Evolutionary conservation across 2,888 invertebrate species (phyloP), one percentile per base, ranked within the genome.

Genomic region (Petrolisthes cinctipes): DNA sequence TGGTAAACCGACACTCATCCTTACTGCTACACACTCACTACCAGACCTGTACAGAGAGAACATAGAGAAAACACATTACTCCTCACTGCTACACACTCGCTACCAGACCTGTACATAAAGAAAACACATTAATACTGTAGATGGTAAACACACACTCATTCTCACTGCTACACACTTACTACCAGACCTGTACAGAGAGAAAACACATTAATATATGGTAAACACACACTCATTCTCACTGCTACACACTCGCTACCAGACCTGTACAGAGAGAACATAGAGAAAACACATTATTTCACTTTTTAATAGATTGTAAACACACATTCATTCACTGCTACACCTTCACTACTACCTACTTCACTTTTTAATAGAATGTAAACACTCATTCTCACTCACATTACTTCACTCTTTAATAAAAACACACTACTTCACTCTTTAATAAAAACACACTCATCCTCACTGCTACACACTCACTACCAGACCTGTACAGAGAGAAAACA

Each of bases 271-370:
- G 3, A 17, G 61, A 61, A 61, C n/a, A n/a, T n/a, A n/a, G n/a
- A n/a, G n/a, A 37, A 37, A 37, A 37, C 37, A 37, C 37, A 37
- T 37, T n/a, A n/a, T n/a, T n/a, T n/a, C n/a, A n/a, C n/a, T n/a
- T n/a, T n/a, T n/a, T 37, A 37, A 37, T 37, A 37, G 0, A 86
- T 4, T 86, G 89, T 11, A 89, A 81, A 37, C 84, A 84, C 37
- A 89, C 86, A 75, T 84, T 86, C 54, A 89, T 85, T 51, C 86
- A 89, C 89, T 23, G 75, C 83, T 20, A 82, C 68, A n/a, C 86
- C 79, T 51, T 84, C 78, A 78, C 61, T 76, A 5, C 61, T 56
- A 11, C n/a, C n/a, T n/a, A n/a, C n/a, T n/a, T n/a, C n/a, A n/a
- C n/a, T n/a, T n/a, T n/a, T n/a, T n/a, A n/a, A n/a, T n/a, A n/a